phyloP scores from a whole-genome alignment of 1,140 invertebrate species.

The Pseudobourletiella spinata region DNA sequence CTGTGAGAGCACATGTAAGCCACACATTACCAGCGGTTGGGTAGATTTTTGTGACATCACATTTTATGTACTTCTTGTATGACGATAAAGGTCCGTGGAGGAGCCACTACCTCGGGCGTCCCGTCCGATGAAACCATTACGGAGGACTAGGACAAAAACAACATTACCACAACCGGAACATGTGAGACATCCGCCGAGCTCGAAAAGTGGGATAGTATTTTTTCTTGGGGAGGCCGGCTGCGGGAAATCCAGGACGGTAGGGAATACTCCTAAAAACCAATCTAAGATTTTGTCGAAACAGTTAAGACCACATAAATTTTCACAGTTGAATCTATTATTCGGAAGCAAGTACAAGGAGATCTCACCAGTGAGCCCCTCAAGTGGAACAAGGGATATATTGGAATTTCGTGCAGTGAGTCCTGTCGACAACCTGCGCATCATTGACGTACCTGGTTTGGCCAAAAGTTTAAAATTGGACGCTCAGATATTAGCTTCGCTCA shows the following conservation, averaged over 20 bases:
- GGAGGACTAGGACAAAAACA: background rate
- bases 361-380: background rate
- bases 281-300: background rate
- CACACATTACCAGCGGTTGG: no score
- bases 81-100: no score
- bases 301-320: no score
- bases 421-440: conserved; percentile 15
- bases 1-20: no score
- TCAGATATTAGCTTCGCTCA: conserved; percentile 15
- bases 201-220: conserved; percentile 13
- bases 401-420: conserved; percentile 10
- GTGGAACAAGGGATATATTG: conserved; percentile 9
- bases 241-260: conserved; percentile 26
- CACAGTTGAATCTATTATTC: conserved; percentile 17
- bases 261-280: background rate
- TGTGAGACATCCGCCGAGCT: conserved; percentile 19
- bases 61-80: no score
- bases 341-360: conserved; percentile 12
- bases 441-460: conserved; percentile 22
- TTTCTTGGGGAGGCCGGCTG: conserved; percentile 11
- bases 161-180: background rate
- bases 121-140: background rate
- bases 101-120: background rate
- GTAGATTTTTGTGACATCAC: no score
- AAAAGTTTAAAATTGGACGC: conserved; percentile 17